Evolutionary conservation across 2,113 vertebrate genomes (phyloP).

Genomic region (Condylura cristata): DNA sequence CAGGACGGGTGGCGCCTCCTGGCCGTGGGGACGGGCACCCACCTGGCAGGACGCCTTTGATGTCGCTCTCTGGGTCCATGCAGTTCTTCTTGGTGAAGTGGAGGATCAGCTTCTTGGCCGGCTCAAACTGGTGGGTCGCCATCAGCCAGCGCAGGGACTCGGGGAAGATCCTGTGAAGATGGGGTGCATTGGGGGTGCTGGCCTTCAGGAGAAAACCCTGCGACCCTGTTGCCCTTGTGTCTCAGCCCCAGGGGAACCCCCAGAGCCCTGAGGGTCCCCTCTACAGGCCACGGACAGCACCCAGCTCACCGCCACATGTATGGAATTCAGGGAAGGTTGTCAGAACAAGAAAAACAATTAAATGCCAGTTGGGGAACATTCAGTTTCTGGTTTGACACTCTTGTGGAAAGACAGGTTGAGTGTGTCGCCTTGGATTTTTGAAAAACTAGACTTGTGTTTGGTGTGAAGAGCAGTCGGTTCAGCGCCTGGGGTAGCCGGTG

Average conservation of each 20-base stretch:
- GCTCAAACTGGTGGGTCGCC: conserved; percentile 95
- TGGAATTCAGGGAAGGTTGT: background rate
- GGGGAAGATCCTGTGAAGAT: conserved; percentile 92
- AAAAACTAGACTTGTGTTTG: too few species aligned
- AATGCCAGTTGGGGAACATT: background rate
- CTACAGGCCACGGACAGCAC: background rate
- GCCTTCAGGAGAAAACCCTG: too few species aligned
- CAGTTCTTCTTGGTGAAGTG: conserved; percentile 91
- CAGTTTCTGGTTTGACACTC: too few species aligned
- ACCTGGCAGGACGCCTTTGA: conserved; percentile 93
- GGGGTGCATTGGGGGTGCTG: too few species aligned
- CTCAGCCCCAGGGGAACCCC: too few species aligned
- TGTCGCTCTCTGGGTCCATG: conserved; percentile 89
- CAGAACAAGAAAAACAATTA: background rate
- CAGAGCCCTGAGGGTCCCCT: background rate
- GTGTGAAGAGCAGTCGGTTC: too few species aligned
- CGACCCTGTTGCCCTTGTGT: too few species aligned
- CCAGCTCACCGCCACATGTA: background rate
- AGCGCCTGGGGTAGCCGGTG: too few species aligned
- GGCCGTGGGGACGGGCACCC: conserved; percentile 62
- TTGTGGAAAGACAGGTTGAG: too few species aligned
- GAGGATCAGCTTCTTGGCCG: conserved; percentile 94
- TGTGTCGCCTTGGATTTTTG: too few species aligned
- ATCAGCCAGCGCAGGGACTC: conserved; percentile 98
- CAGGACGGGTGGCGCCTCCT: fast-evolving